Conservation (phyloP, 2,888 invertebrate genomes). For the Blomia tropicalis region DNA sequence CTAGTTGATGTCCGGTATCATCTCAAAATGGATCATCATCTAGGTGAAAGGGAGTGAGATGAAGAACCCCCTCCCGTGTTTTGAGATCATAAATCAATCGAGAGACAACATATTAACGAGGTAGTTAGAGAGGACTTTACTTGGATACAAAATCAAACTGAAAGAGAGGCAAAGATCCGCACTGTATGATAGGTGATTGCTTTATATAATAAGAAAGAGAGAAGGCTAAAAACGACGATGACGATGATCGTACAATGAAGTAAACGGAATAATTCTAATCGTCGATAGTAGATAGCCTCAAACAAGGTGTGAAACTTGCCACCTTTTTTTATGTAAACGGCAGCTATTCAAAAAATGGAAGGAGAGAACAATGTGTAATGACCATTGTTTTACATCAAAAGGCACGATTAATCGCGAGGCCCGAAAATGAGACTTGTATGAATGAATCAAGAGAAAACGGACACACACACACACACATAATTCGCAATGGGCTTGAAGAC, state of each 20-base stretch:
- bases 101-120: constrained; percentile 1
- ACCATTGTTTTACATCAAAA: no score
- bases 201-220: constrained; percentile 2
- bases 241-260: background rate
- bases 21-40: no score
- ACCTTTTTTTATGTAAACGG: background rate
- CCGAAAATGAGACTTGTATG: no score
- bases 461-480: no score
- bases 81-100: constrained; percentile 9
- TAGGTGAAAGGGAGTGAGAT: no score
- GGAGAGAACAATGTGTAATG: no score
- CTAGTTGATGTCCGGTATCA: no score
- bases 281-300: background rate
- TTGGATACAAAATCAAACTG: background rate
- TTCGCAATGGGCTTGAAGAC: no score
- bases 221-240: background rate
- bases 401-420: no score
- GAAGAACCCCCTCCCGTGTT: background rate
- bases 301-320: constrained; percentile 14
- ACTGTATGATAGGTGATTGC: constrained; percentile 4
- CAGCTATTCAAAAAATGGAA: background rate
- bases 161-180: background rate
- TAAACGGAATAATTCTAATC: background rate
- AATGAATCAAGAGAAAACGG: no score
- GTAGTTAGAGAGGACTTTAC: background rate